phyloP scores from a whole-genome alignment of 2,113 vertebrate species.

The Oryzias woworae region DNA sequence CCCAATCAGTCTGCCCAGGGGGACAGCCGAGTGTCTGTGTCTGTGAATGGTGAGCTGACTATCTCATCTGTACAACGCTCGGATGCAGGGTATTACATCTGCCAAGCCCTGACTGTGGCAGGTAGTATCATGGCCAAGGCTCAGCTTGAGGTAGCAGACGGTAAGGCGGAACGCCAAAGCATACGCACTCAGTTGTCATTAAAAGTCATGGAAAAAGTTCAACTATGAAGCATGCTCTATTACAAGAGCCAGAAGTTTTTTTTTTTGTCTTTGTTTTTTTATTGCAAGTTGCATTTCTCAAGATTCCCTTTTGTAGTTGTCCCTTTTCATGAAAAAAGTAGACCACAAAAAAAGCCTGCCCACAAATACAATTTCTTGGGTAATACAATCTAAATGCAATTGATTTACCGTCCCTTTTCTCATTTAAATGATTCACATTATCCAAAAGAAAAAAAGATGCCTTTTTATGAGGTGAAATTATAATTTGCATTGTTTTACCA shows the following conservation, averaged over 20 bases:
- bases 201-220: not conserved
- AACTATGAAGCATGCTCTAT: not conserved
- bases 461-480: constrained; percentile 59
- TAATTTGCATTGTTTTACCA: constrained; percentile 53
- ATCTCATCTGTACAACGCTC: constrained; percentile 88
- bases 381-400: too few relatives aligned
- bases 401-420: constrained; percentile 11
- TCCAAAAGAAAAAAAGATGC: constrained; percentile 45
- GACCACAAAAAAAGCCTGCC: too few relatives aligned
- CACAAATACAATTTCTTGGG: too few relatives aligned
- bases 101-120: constrained; percentile 93
- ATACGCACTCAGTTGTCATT: constrained; percentile 6
- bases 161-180: constrained; percentile 71
- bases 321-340: too few relatives aligned
- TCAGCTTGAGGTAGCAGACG: constrained; percentile 95
- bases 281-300: too few relatives aligned
- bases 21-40: constrained; percentile 87
- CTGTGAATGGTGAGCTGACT: constrained; percentile 87
- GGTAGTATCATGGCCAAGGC: constrained; percentile 96
- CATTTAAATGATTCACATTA: constrained; percentile 53
- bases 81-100: constrained; percentile 92
- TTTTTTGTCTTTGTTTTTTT: not conserved
- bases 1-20: constrained; percentile 90
- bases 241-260: not conserved
- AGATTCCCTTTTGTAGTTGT: too few relatives aligned